phyloP scores from a whole-genome alignment of 1,140 invertebrate species.

The Lepeophtheirus salmonis region DNA sequence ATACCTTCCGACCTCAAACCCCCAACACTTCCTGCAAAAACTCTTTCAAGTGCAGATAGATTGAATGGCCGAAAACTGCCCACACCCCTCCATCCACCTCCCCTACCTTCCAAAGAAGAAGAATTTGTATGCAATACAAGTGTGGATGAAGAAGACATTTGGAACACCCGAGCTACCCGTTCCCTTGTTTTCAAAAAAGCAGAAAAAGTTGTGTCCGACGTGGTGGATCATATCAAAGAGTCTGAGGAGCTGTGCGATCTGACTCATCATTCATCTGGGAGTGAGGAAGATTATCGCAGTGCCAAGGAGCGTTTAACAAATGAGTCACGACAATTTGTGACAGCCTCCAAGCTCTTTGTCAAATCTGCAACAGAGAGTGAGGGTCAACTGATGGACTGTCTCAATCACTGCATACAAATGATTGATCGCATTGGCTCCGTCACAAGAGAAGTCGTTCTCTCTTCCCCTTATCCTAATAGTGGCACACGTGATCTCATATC shows the following conservation, averaged over 20 bases:
- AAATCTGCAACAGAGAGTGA: constrained; percentile 46
- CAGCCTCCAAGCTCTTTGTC: constrained; percentile 58
- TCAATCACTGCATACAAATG: constrained; percentile 46
- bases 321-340: constrained; percentile 57
- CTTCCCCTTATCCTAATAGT: too few relatives aligned
- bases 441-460: constrained; percentile 45
- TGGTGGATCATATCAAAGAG: too few relatives aligned
- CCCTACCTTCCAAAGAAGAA: not conserved
- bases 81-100: not conserved
- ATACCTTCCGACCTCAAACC: too few relatives aligned
- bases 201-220: too few relatives aligned
- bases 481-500: constrained; percentile 55
- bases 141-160: too few relatives aligned
- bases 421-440: constrained; percentile 35
- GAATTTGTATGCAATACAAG: too few relatives aligned
- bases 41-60: too few relatives aligned
- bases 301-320: constrained; percentile 54
- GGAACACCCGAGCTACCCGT: too few relatives aligned
- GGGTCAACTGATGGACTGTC: constrained; percentile 38
- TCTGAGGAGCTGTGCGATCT: too few relatives aligned
- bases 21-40: too few relatives aligned
- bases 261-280: too few relatives aligned
- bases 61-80: not conserved
- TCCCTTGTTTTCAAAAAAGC: too few relatives aligned
- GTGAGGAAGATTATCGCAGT: constrained; percentile 49